Percentiles rank a stretch among this genome's conserved stretches.
These are phyloP conservation scores for Syncerus caffer DNA, from an alignment of 2,797 vertebrate genomes.

Conservation along the genomic window DNA sequence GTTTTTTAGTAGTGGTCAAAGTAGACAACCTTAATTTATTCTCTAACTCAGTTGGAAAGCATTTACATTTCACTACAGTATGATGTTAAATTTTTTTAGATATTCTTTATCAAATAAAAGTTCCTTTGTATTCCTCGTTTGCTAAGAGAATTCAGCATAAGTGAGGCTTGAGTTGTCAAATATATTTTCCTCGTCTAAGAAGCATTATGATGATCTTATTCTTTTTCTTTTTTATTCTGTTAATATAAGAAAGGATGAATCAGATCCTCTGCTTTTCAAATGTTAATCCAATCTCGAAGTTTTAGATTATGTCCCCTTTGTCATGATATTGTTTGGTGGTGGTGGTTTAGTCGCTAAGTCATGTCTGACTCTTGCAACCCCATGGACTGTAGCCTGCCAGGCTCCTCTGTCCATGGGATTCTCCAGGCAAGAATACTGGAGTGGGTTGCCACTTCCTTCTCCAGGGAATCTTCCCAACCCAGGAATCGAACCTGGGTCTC, in stretches of 20 bases:
- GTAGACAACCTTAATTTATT: neutral
- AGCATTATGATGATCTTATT: neutral
- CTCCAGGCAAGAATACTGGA: neutral
- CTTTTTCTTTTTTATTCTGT: neutral
- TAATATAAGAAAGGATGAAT: neutral
- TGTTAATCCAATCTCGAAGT: neutral
- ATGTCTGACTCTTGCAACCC: neutral
- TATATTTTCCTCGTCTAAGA: neutral
- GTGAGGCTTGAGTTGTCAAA: neutral
- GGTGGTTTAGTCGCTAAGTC: neutral
- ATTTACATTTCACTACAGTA: neutral
- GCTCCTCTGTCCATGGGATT: neutral
- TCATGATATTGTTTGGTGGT: neutral
- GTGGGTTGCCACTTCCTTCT: neutral
- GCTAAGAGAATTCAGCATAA: neutral
- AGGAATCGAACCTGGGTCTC: accelerated
- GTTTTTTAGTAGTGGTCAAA: neutral
- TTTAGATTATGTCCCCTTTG: neutral
- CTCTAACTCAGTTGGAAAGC: neutral
- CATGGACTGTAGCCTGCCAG: neutral
- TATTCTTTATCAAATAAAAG: neutral
- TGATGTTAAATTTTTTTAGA: neutral
- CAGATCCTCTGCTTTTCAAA: neutral
- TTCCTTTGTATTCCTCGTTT: neutral
- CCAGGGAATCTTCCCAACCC: neutral